Base-by-base conservation (phyloP, 2,888 invertebrate genomes). In the Laspeyria flexula region DNA sequence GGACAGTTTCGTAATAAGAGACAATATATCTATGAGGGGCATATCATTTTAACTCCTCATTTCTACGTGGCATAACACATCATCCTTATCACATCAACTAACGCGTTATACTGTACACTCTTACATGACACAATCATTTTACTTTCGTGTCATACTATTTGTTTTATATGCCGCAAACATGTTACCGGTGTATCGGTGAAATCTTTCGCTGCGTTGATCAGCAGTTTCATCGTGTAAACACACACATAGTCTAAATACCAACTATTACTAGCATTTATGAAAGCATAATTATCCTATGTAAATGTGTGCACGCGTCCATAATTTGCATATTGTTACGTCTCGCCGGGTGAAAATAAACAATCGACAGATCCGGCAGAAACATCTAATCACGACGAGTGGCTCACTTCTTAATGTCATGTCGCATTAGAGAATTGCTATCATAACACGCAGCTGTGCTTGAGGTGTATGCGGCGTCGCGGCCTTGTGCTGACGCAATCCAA, bases 281-380 rank as follows among this genome's bases (percentile, higher is more conserved):
- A 82, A 79, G 73, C 71, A 73, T 67, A 68, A 77, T 82, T 79
- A 75, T 63, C 68, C 63, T 65, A 62, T 65, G 64, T 59, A 51
- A 43, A 58, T 44, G 55, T 60, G 61, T 69, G 60, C 64, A 65
- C 63, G 64, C 54, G 59, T 65, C 50, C 47, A 68, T 74, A 73
- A 81, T 79, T 81, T 77, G 70, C 73, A 74, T 79, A 77, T 76
- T 75, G 75, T 83, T 80, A 78, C 76, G 81, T 81, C 70, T 74
- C 60, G 58, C 52, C 34, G 51, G 66, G 73, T 68, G 75, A 81
- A 83, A 84, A 82, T 77, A 80, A 83, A 83, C 82, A 82, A 79
- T 80, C 51, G 72, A 60, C 71, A 76, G 73, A 74, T 75, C 73
- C 73, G 74, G 68, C 67, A 71, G 68, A 69, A 69, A 60, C 72